Evolutionary conservation across 2,113 vertebrate genomes (phyloP), one percentile per base, ranked within the genome.

Genomic region (Scalopus aquaticus): DNA sequence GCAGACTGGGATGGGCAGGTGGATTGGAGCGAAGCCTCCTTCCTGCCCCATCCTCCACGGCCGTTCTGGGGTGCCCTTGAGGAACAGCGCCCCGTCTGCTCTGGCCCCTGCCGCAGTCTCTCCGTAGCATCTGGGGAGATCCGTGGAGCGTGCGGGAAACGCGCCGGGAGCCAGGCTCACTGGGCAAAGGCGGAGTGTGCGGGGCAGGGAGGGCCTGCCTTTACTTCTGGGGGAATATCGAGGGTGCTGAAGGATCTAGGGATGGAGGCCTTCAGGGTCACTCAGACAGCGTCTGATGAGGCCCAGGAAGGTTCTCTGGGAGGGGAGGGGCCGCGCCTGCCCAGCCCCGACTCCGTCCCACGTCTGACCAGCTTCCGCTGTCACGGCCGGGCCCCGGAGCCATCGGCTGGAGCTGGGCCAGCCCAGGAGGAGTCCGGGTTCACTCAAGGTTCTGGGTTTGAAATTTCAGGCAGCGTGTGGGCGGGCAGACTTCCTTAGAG

Each of bases 401-500:
- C 1, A 0, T 35, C 0, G 5, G n/a, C 44, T 49, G 54, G 65
- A 73, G 32, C 19, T 35, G 19, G 17, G 35, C 54, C 67, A 72
- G 77, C 44, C 56, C 78, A 26, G 54, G 9, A 79, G 49, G 76
- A 70, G 54, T 15, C n/a, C 3, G 9, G 19, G 67, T n/a, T 56
- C 76, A 73, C 16, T 51, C 22, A 24, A 80, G 73, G 64, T 81
- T 77, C 76, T 88, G 49, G 65, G 76, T 39, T 64, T 37, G 60
- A 62, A 8, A 5, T 56, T 24, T 22, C 51, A 54, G 8, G 44
- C 56, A 10, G 28, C 24, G 26, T 4, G 10, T 15, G 5, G 6
- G 84, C 73, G 65, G 86, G 32, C 90, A 58, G 84, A 77, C 22
- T 9, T 91, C 2, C 44, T 39, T 10, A 1, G 56, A 74, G 13